Conservation (phyloP, 2,888 invertebrate species). For the Drosophila trichaetosa region DNA sequence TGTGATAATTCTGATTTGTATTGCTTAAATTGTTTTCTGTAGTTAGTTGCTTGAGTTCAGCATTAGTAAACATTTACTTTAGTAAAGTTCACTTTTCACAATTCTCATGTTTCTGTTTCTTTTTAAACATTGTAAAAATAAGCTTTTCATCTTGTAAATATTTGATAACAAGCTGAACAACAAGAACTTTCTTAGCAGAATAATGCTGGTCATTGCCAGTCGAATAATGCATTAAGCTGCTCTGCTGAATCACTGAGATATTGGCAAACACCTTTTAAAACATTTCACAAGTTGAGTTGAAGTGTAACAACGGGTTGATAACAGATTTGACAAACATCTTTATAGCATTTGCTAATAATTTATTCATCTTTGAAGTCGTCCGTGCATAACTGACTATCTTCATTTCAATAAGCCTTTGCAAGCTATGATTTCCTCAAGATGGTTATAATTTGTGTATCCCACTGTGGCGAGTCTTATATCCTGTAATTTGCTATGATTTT, state of each 20-base stretch:
- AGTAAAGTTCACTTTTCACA: neutral
- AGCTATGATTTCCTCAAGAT: conserved; percentile 25
- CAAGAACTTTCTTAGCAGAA: neutral
- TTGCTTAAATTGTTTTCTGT: neutral
- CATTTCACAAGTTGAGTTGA: neutral
- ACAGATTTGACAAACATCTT: neutral
- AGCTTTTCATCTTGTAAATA: neutral
- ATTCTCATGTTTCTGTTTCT: neutral
- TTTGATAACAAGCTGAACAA: neutral
- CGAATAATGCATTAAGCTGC: neutral
- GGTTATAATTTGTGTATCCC: conserved; percentile 47
- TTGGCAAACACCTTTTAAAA: neutral
- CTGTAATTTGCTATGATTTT: conserved; percentile 51
- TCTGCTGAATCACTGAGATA: neutral
- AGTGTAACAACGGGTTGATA: neutral
- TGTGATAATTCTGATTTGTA: neutral
- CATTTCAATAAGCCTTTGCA: conserved; percentile 5
- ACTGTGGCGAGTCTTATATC: conserved; percentile 3
- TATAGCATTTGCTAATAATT: neutral
- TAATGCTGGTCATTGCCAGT: neutral
- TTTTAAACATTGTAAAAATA: neutral
- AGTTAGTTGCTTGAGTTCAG: neutral
- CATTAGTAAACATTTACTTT: neutral
- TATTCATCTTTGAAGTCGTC: neutral
- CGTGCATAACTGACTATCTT: neutral